A percentile compares a stretch with the other conserved stretches of the same genome.
Evolutionary conservation across 2,888 invertebrate species (phyloP).

Genomic region (Eurytoma californica): DNA sequence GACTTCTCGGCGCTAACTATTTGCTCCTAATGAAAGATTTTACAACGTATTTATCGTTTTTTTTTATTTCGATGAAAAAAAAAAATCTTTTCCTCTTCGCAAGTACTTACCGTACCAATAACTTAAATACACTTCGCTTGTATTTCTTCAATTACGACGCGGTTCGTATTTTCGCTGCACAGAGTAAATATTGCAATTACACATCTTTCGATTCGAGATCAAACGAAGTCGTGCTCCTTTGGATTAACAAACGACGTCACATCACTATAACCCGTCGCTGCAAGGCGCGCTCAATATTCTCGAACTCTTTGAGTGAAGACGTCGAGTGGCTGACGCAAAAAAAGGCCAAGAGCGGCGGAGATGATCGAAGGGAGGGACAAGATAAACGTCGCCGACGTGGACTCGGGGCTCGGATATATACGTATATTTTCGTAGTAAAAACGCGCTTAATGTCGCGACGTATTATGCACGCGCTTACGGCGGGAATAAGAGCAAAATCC

Average conservation of each 20-base stretch:
- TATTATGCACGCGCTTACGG: conserved; percentile 51
- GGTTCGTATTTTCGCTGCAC: too few relatives aligned
- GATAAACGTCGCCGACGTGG: neutral
- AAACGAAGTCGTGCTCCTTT: neutral
- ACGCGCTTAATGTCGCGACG: conserved; percentile 37
- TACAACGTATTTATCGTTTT: neutral
- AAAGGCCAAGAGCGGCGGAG: neutral
- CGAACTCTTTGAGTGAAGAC: neutral
- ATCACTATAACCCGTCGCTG: neutral
- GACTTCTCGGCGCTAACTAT: too few relatives aligned
- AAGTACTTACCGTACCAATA: too few relatives aligned
- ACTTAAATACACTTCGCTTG: too few relatives aligned
- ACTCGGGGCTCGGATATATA: neutral
- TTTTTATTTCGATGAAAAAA: too few relatives aligned
- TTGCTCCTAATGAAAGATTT: too few relatives aligned
- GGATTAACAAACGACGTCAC: neutral
- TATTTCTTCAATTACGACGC: too few relatives aligned
- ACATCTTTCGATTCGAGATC: too few relatives aligned
- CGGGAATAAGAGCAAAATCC: conserved; percentile 35
- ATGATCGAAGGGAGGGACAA: neutral
- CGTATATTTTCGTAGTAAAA: conserved; percentile 23
- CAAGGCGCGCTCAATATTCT: neutral
- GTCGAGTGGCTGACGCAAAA: neutral
- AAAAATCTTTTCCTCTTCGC: too few relatives aligned
- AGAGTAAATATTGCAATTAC: too few relatives aligned